Evolutionary conservation across 2,888 invertebrate species (phyloP).

Genomic region (Sinelater perroti): DNA sequence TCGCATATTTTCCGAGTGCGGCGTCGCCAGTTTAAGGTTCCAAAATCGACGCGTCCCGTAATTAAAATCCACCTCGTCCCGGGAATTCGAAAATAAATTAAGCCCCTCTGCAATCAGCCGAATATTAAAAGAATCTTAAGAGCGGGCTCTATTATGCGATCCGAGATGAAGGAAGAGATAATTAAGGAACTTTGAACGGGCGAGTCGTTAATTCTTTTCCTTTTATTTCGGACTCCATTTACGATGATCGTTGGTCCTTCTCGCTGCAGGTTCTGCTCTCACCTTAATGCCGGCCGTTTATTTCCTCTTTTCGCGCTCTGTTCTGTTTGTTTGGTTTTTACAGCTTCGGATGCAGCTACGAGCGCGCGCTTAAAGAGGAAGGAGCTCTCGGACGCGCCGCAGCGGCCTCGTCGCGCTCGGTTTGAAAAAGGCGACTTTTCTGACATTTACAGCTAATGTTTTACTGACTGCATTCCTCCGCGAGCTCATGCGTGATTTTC

Average conservation of each 20-base stretch:
- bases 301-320: no score
- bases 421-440: no score
- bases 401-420: no score
- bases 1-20: no score
- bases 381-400: no score
- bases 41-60: conserved; percentile 23
- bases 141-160: conserved; percentile 46
- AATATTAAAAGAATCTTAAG: conserved; percentile 47
- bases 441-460: no score
- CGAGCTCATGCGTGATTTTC: conserved; percentile 6
- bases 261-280: conserved; percentile 21
- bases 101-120: conserved; percentile 41
- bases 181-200: conserved; percentile 49
- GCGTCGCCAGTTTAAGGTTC: no score
- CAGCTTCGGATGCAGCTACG: no score
- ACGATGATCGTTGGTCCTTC: conserved; percentile 23
- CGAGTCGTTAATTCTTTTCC: conserved; percentile 47
- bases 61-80: conserved; percentile 38
- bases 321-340: no score
- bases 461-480: no score
- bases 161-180: conserved; percentile 50
- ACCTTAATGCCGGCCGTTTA: no score
- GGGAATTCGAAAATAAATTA: conserved; percentile 39
- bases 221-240: conserved; percentile 39
- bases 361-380: no score